Percentiles rank a stretch among this genome's conserved stretches.
These are phyloP conservation scores for Choloepus hoffmanni DNA, from an alignment of 2,113 vertebrate species.

Conservation along the genomic window DNA sequence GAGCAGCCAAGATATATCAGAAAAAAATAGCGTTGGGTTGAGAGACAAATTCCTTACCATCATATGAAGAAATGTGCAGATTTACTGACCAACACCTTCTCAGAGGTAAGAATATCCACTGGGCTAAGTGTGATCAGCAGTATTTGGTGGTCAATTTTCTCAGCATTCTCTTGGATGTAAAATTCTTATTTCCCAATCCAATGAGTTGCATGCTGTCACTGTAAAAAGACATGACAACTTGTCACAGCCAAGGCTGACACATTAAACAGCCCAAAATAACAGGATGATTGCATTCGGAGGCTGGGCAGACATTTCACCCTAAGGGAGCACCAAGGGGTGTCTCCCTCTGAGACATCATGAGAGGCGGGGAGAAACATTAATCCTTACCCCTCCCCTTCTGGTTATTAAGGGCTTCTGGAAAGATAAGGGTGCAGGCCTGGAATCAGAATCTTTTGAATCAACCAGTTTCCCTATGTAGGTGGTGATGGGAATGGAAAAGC, in stretches of 20 bases:
- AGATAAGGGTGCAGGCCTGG: background rate
- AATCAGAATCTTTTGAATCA: background rate
- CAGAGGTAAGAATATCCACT: background rate
- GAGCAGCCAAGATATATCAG: background rate
- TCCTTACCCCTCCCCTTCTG: background rate
- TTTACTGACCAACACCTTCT: too few species aligned
- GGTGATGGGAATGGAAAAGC: background rate
- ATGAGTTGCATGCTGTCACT: background rate
- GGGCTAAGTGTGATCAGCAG: background rate
- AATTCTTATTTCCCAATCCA: background rate
- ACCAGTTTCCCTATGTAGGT: background rate
- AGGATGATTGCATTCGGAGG: background rate
- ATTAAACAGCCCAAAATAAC: background rate
- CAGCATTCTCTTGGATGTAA: background rate
- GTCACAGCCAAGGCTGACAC: too few species aligned
- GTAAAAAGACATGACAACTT: background rate
- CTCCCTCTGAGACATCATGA: background rate
- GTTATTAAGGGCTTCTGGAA: background rate
- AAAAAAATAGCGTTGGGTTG: background rate
- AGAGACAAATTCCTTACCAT: background rate
- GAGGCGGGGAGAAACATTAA: too few species aligned
- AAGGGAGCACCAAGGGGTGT: rapidly evolving
- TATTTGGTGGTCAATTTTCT: background rate
- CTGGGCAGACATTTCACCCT: too few species aligned
- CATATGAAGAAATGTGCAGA: background rate